Conservation (phyloP, 2,113 vertebrate genomes). For the Delphinus delphis region DNA sequence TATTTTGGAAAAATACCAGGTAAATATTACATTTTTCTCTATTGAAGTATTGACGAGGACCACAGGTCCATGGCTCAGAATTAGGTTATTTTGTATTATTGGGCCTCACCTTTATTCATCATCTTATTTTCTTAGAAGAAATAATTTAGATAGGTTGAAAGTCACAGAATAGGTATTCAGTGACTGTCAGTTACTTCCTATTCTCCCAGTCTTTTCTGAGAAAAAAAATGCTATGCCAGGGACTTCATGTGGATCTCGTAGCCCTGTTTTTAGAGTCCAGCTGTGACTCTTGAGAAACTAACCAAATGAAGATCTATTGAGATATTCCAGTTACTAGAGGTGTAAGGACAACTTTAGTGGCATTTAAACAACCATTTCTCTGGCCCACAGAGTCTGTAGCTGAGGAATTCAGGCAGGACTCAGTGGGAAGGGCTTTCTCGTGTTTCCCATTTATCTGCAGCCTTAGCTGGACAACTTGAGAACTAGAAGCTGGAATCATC, state of each 20-base stretch:
- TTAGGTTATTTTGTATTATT: not conserved
- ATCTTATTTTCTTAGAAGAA: not conserved
- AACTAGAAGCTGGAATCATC: not conserved
- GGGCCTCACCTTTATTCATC: not conserved
- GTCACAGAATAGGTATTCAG: not conserved
- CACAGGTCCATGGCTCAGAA: not conserved
- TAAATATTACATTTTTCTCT: not conserved
- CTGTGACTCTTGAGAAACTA: not conserved
- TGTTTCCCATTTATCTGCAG: rapidly evolving
- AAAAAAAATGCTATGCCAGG: not conserved
- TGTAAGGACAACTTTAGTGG: not conserved
- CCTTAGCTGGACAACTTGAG: not conserved
- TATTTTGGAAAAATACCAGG: not conserved
- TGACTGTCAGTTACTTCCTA: not conserved
- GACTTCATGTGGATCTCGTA: not conserved
- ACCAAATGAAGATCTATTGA: not conserved
- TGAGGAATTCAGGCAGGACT: not conserved
- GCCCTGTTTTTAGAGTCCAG: not conserved
- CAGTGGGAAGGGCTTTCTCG: not conserved
- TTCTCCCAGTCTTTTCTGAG: not conserved
- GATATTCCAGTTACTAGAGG: not conserved
- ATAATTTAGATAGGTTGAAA: not conserved
- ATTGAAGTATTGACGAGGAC: not conserved
- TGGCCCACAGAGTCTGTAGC: not conserved
- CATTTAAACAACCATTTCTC: not conserved